Evolutionary conservation across 1,140 invertebrate species (phyloP), one percentile per base, ranked within the genome.

Genomic region (Maniola jurtina): DNA sequence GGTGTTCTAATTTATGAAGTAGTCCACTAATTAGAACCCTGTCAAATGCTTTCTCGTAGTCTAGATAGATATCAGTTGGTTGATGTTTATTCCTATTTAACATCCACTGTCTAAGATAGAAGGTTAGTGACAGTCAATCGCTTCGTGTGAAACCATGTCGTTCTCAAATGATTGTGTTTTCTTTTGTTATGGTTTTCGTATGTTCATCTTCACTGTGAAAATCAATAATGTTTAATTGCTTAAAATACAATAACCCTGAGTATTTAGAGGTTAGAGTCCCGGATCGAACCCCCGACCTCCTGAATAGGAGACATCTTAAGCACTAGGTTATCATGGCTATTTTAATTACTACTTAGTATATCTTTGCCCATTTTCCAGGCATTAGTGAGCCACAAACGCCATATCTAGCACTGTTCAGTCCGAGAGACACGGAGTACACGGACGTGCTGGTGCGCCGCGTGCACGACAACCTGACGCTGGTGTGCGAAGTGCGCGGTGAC

Each of bases 381-480:
- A 66, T 52, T 56, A 72, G 71, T 16, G 80, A 84, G 42, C 61
- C 72, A 0, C 72, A 71, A 0, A 65, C 68, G 1, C 79, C 79
- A 1, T 75, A 72, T 13, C 71, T 89, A 7, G 70, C 74, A 8
- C 74, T 89, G 13, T 81, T 81, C 76, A 83, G 78, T 57, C 83
- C 81, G 0, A 83, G 81, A 0, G 84, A 82, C 15, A 70, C 76
- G 14, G 83, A 84, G 42, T 87, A 84, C 66, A 80, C 79, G 0
- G 87, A 88, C 36, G 84, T 88, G 6, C 61, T 89, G 6, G 85
- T 88, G 42, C 75, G 76, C 7, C 66, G 79, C 36, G 77, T 74
- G 6, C 61, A 75, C 7, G 85, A 88, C 57, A 84, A 83, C 64
- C 66, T 89, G 14, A 87, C 81, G 5, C 75, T 89, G 13, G 67